Base-by-base conservation (phyloP, 2,797 vertebrate species). In the Pseudomugil tenellus region DNA sequence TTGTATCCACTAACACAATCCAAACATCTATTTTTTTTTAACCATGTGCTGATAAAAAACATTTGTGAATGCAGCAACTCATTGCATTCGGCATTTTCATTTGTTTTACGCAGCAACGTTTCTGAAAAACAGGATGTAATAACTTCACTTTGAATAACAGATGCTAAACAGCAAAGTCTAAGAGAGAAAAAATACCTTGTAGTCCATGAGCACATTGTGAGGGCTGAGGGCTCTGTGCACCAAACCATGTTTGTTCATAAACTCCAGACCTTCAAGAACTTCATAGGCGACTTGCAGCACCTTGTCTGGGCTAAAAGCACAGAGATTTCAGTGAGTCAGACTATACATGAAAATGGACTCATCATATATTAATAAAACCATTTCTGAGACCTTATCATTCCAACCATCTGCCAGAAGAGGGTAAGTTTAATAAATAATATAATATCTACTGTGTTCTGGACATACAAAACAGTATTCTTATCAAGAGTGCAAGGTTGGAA, bases 191-290 rank as follows among this genome's bases (percentile, higher is more conserved):
- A 0, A 11, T 93, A 99, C 98, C 96, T 98, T 94, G 85, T 76
- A 93, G 86, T 98, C 97, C 94, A 97, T 81, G 71, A 98, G 94
- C 70, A 99, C 93, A 75, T 98, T 99, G 82, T 95, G 93, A 58
- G 95, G 93, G 3, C 92, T 94, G 25, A 99, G 95, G 1, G 97
- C 95, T 76, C 96, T 92, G 80, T 99, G 98, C 28, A 98, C 96
- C 92, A 99, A 94, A 21, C 94, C 93, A 53, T 98, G 93, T 72
- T 93, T 94, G 90, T 98, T 98, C 95, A 99, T 97, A 39, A 96
- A 97, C 0, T 96, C 94, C 83, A 99, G 92, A 23, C 96, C 98
- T 74, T 99, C 95, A 72, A 99, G 93, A 60, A 95, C 93, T 78
- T 99, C 96, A 76, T 95, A 97, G 1, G 97, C 97, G 34, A 97